A percentile compares a stretch with the other conserved stretches of the same genome.
Evolutionary conservation across 2,797 vertebrate genomes (phyloP).

Genomic region (Enteromius viviparus): DNA sequence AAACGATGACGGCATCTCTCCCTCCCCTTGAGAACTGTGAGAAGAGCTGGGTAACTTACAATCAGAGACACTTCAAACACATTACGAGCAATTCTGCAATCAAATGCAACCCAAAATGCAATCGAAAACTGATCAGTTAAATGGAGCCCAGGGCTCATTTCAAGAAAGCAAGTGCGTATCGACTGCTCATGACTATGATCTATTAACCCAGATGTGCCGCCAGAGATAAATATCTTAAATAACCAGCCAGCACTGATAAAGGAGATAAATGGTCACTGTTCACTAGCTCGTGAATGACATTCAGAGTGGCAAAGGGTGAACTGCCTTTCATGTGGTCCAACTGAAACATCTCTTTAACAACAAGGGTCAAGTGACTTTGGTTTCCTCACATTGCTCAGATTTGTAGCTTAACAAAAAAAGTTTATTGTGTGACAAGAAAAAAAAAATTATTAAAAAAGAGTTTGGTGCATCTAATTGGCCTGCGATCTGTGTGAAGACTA

Average conservation of each 20-base stretch:
- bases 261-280: constrained; percentile 28
- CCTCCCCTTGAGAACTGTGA: constrained; percentile 36
- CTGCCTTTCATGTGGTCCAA: constrained; percentile 20
- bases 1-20: constrained; percentile 42
- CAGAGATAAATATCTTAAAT: constrained; percentile 42
- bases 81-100: constrained; percentile 24
- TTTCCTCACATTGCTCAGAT: not conserved
- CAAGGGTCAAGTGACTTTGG: not conserved
- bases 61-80: constrained; percentile 4
- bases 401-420: not conserved
- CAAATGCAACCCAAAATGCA: constrained; percentile 4
- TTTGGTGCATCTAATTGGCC: not conserved
- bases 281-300: constrained; percentile 18
- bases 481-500: not conserved
- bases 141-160: not conserved
- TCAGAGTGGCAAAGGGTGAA: constrained; percentile 15
- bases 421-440: not conserved
- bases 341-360: constrained; percentile 18
- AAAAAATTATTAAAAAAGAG: not conserved
- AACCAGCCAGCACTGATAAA: constrained; percentile 29
- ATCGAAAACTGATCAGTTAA: constrained; percentile 9
- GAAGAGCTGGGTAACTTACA: constrained; percentile 17
- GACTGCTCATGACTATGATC: constrained; percentile 29
- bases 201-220: constrained; percentile 38
- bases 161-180: constrained; percentile 23